Evolutionary conservation across 2,113 vertebrate species (phyloP).

Genomic region (Oenanthe oenanthe): DNA sequence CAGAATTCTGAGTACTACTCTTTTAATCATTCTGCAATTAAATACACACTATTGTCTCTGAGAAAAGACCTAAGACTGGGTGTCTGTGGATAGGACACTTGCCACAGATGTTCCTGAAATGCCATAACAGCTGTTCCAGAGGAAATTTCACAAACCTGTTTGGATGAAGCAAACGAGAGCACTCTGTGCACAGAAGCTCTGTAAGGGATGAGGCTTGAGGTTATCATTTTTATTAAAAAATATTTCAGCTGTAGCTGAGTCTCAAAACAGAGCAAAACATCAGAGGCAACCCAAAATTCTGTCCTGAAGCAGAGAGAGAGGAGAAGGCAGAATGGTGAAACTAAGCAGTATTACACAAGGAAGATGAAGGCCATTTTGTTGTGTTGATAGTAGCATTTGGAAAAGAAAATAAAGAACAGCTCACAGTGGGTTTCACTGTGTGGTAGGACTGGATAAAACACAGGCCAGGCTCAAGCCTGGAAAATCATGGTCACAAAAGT

Average conservation of each 20-base stretch:
- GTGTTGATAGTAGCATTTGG: neutral
- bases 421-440: neutral
- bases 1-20: neutral
- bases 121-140: neutral
- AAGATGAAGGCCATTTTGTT: neutral
- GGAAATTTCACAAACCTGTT: neutral
- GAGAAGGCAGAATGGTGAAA: neutral
- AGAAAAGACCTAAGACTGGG: neutral
- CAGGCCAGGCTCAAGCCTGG: neutral
- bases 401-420: neutral
- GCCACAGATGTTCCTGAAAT: neutral
- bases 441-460: neutral
- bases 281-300: conserved; percentile 12
- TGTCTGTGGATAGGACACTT: accelerated
- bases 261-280: neutral
- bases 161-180: neutral
- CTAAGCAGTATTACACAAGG: neutral
- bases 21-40: neutral
- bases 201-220: neutral
- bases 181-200: neutral
- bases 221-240: conserved; percentile 28
- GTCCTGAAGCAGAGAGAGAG: neutral
- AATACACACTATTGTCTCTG: neutral
- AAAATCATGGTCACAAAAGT: neutral
- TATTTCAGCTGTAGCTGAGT: neutral